Base-by-base conservation (phyloP, 2,888 invertebrate species). In the Adelphocoris suturalis region DNA sequence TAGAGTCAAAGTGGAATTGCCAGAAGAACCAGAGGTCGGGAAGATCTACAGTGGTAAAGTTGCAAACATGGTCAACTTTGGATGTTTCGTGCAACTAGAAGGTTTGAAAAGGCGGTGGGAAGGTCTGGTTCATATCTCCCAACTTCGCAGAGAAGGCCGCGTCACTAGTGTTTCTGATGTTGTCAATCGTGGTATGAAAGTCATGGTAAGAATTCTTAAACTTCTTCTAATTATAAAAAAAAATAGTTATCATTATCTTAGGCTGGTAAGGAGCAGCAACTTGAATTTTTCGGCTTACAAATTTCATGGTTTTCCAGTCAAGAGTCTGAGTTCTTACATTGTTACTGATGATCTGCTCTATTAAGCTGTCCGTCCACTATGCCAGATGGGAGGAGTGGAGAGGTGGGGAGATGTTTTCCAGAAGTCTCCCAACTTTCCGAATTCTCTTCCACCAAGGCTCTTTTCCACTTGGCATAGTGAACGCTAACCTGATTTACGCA, bases 41-140 rank as follows among this genome's bases (percentile, higher is more conserved):
- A 97, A 96, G 95, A 98, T 99, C 92, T 99, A 99, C 93, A 95
- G 95, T 91, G 99, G 99, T 0, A 97, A 97, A 93, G 98, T 99
- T 0, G 97, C 98, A 0, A 99, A 98, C 92, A 97, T 99, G 91
- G 98, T 99, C 87, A 97, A 97, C n/a, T 99, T 99, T 94, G 99
- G 99, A 0, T 99, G 99, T 93, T 99, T 99, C 93, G 98, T 99
- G 0, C 98, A 99, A 94, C 94, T 99, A 28, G 98, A 99, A 93
- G 98, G 99, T 0, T 94, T 99, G 82, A 95, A 96, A 84, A 96
- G 97, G 92, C 95, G 97, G 76, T 97, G 97, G 96, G 99, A 99
- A 93, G 99, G 99, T 0, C 94, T 99, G 0, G 99, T 99, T 0
- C 99, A 99, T 93, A 99, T 99, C 92, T 99, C 99, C 0, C 97